A percentile compares a stretch with the other conserved stretches of the same genome.
These are phyloP conservation scores for Bembecia ichneumoniformis DNA, from an alignment of 2,888 invertebrate genomes.

Conservation along the genomic window DNA sequence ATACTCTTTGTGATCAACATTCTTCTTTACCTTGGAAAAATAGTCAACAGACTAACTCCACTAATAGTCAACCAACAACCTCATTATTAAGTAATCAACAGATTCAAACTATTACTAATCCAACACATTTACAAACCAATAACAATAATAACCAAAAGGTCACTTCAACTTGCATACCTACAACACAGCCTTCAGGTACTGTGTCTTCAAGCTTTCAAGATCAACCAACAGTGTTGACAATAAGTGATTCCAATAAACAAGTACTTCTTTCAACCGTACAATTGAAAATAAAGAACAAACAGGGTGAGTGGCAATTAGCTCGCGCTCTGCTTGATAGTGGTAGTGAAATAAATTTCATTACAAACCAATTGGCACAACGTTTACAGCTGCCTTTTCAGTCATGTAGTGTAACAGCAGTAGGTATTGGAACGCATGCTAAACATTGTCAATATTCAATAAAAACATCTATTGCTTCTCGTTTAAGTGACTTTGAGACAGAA, in stretches of 20 bases:
- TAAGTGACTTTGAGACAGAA: not conserved
- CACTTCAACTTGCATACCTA: not conserved
- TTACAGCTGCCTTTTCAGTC: not conserved
- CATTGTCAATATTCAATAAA: not conserved
- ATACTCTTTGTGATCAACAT: not conserved
- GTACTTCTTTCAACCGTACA: conserved; percentile 5
- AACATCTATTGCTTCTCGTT: not conserved
- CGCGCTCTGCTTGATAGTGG: conserved; percentile 1
- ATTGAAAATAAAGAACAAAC: conserved; percentile 5
- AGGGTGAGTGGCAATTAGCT: conserved; percentile 1
- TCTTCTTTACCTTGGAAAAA: not conserved
- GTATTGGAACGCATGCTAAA: not conserved
- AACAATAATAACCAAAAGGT: not conserved
- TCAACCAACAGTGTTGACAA: not conserved
- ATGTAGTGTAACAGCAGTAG: not conserved
- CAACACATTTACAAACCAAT: no score
- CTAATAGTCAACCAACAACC: not conserved
- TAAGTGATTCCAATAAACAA: not conserved
- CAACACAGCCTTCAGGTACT: not conserved
- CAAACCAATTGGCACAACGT: not conserved
- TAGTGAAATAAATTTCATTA: conserved; percentile 1
- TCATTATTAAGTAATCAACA: not conserved
- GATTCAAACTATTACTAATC: not conserved
- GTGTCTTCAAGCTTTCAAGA: not conserved
- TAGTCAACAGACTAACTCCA: not conserved